Base-by-base conservation (phyloP, 1,140 invertebrate species). In the Drosophila sturtevanti region DNA sequence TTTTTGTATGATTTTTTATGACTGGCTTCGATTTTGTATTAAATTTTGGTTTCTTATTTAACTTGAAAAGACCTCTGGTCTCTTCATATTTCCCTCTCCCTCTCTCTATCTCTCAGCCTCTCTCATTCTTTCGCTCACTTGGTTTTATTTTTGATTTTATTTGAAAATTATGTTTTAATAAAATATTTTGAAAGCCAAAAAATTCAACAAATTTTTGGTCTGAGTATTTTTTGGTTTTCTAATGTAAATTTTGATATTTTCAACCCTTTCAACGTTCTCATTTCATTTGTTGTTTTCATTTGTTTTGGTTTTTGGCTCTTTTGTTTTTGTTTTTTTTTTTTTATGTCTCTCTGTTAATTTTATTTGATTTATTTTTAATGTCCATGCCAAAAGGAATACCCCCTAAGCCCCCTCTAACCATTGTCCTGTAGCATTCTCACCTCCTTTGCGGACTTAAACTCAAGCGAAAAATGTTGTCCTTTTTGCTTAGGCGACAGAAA, bases 281-380 rank as follows among this genome's bases (percentile, higher is more conserved):
- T 34, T 34, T 14, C 54, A 18, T 34, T 18, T 56, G 54, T 56
- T 34, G n/a, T 31, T 24, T 24, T 24, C 7, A 55, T 11, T 34
- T 55, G 62, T 67, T 75, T 67, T 80, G 16, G 22, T 72, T 68
- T 68, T 65, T 52, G 10, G 27, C 54, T 11, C 35, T 61, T 18
- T 34, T 56, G 31, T 34, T 34, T 16, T 4, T 56, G 6, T 31
- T 27, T 6, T 2, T 12, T n/a, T 11, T 2, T 11, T 56, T 60
- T 27, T 14, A 22, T 44, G 62, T 61, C 59, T 68, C 59, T 81
- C 73, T 82, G 71, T 82, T 82, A 79, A 86, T 85, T 81, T 85
- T 81, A 86, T 85, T 85, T 85, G 81, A 85, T 85, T 86, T 86
- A 85, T 86, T 86, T 85, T 85, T 85, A 85, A 85, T 85, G 81